These are phyloP conservation scores for Euphydryas editha DNA, from an alignment of 2,888 invertebrate genomes.

Conservation along the genomic window DNA sequence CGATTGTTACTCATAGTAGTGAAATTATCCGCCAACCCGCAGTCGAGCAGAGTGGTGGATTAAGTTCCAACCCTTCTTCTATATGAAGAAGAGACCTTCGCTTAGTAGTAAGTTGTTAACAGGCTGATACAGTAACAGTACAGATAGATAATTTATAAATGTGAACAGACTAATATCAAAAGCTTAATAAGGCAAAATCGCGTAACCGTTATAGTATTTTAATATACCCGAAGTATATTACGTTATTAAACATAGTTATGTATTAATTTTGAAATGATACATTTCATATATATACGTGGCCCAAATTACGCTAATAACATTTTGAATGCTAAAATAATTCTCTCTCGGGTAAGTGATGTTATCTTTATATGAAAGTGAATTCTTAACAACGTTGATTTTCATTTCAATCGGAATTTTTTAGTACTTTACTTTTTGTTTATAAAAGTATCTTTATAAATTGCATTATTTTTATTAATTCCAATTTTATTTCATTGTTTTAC, in stretches of 20 bases:
- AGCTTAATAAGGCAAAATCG: neutral
- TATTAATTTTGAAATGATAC: neutral
- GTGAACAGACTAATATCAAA: too few relatives aligned
- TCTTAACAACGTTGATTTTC: slow-evolving; percentile 23
- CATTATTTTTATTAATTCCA: neutral
- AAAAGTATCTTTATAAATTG: neutral
- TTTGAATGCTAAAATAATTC: slow-evolving; percentile 21
- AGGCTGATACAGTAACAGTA: too few relatives aligned
- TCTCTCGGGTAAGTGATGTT: slow-evolving; percentile 16
- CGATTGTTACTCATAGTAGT: too few relatives aligned
- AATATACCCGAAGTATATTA: neutral
- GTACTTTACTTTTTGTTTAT: slow-evolving; percentile 1
- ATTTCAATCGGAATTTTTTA: slow-evolving; percentile 20
- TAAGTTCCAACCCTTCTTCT: too few relatives aligned
- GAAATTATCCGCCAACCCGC: too few relatives aligned
- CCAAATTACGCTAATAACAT: slow-evolving; percentile 20
- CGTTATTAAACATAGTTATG: neutral
- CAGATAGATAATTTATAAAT: too few relatives aligned
- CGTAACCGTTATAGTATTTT: neutral
- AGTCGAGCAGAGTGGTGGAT: too few relatives aligned
- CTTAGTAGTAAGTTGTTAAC: too few relatives aligned
- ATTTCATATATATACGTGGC: neutral
- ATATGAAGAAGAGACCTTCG: too few relatives aligned
- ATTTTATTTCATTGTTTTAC: too few relatives aligned
- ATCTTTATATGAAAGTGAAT: slow-evolving; percentile 26